Conservation (phyloP, 2,888 invertebrate genomes). For the Amorpha juglandis region DNA sequence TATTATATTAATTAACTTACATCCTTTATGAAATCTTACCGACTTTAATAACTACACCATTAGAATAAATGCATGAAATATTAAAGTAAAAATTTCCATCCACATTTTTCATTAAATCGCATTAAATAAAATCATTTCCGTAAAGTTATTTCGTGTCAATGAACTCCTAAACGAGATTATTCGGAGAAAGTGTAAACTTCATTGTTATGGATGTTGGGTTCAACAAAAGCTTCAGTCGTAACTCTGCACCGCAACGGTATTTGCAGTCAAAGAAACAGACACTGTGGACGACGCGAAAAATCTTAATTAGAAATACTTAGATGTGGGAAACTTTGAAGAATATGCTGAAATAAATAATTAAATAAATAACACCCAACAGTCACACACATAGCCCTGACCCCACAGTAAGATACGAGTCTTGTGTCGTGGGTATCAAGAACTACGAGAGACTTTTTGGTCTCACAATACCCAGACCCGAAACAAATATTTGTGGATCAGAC, state of each 20-base stretch:
- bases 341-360: background rate
- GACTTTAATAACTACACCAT: background rate
- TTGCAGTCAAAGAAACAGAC: constrained; percentile 3
- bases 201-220: constrained; percentile 36
- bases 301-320: constrained; percentile 8
- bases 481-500: too few species aligned
- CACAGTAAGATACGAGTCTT: too few species aligned
- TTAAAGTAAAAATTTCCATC: background rate
- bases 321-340: background rate
- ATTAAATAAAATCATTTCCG: background rate
- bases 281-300: background rate
- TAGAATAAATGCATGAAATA: too few species aligned
- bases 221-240: constrained; percentile 21
- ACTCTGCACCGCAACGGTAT: constrained; percentile 24
- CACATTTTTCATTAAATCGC: background rate
- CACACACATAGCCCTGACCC: too few species aligned
- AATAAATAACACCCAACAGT: too few species aligned
- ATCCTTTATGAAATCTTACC: constrained; percentile 3
- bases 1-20: constrained; percentile 7
- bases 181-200: constrained; percentile 40
- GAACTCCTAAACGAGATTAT: constrained; percentile 41
- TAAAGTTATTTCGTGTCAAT: constrained; percentile 34
- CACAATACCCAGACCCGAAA: too few species aligned
- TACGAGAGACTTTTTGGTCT: too few species aligned
- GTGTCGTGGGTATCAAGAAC: too few species aligned